Percentiles rank a stretch among this genome's conserved stretches.
Conservation (phyloP, 2,113 vertebrate species). For the Ceyx margarethae region DNA sequence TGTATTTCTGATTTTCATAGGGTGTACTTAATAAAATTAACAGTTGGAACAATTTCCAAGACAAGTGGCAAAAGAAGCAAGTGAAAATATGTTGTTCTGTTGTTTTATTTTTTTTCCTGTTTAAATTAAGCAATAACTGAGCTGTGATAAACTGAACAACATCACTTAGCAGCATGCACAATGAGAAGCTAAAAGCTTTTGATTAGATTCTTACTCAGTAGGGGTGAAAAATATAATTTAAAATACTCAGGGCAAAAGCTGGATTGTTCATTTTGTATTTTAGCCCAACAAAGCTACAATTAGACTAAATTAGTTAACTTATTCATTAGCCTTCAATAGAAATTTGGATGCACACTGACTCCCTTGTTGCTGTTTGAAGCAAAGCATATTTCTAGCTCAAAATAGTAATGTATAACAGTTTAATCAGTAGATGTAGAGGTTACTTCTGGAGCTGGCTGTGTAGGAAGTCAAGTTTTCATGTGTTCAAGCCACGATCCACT, state of each 20-base stretch:
- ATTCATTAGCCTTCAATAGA: constrained; percentile 74
- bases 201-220: constrained; percentile 73
- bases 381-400: constrained; percentile 53
- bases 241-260: constrained; percentile 65
- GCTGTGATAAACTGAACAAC: constrained; percentile 65
- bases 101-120: background rate
- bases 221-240: constrained; percentile 71
- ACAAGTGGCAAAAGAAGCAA: constrained; percentile 2
- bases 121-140: constrained; percentile 55
- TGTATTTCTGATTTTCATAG: background rate
- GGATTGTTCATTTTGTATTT: constrained; percentile 69
- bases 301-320: constrained; percentile 75
- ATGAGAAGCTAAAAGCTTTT: constrained; percentile 75
- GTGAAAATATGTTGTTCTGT: background rate
- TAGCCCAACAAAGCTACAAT: constrained; percentile 73
- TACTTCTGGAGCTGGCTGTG: constrained; percentile 38
- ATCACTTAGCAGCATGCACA: constrained; percentile 65
- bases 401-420: constrained; percentile 4
- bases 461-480: constrained; percentile 20
- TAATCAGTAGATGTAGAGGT: constrained; percentile 1
- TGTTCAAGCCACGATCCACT: background rate
- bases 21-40: constrained; percentile 53
- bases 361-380: constrained; percentile 58
- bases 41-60: constrained; percentile 48
- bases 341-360: constrained; percentile 63